Evolutionary conservation across 2,113 vertebrate species (phyloP), one percentile per base, ranked within the genome.

Genomic region (Entosphenus tridentatus): DNA sequence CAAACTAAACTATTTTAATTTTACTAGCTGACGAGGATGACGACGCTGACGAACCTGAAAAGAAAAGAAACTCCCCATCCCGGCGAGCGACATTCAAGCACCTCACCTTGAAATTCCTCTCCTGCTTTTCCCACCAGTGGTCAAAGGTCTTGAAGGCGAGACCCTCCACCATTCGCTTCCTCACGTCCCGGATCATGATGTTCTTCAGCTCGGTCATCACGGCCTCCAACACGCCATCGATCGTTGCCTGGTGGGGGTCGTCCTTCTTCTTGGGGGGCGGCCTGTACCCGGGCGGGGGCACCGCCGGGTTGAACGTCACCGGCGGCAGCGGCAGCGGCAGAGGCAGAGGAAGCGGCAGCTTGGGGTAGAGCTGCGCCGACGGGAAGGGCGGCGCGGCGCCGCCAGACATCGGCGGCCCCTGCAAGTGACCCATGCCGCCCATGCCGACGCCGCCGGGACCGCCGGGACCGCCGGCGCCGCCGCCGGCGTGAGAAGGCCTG

Each of bases 41-140:
- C 39, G 6, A 39, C 39, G 39, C 5, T 39, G 39, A 39, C 39
- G 39, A 39, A 39, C 39, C 39, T 39, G 39, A 39, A 39, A 39
- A 39, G 39, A 39, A 39, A 39, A 39, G 3, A 39, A 39, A 39
- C 39, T 39, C 39, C 39, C 39, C 39, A 39, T 39, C 39, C 39
- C 39, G 39, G 39, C 39, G 6, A 39, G 39, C 39, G 4, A 39
- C 39, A 39, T 39, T 39, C 39, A 14, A 1, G 16, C 16, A 55
- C 18, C 78, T 57, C 75, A 92, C 95, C 84, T 98, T 98, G 57
- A 92, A 89, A 9, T 87, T 84, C 54, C 82, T 84, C 5, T 98
- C 91, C 74, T 98, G 92, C 79, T 88, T 93, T 69, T 91, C 92
- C 93, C 95, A 98, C 95, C 95, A 98, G 65, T 96, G 90, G 3